Base-by-base conservation (phyloP, 1,140 invertebrate species). In the Trypoxylus dichotomus region DNA sequence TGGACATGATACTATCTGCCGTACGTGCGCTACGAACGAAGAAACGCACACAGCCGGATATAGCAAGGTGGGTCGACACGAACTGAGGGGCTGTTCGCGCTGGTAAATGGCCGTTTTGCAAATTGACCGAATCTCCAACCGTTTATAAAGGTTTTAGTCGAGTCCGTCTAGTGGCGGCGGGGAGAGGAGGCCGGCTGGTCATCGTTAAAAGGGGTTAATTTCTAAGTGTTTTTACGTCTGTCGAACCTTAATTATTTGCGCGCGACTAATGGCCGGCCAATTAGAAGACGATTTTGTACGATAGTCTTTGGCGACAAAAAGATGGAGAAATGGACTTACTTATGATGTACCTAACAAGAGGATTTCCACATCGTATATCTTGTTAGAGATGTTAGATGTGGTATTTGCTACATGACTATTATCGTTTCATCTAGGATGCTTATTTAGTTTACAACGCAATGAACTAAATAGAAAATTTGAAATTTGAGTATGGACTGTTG, bases 181-280 rank as follows among this genome's bases (percentile, higher is more conserved):
- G 32, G 2, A 7, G 32, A 7, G 10, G 47, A 13, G 47, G 47
- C 19, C 2, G 13, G 47, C 7, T 6, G 47, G 32, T 37, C 47
- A 54, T 54, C 47, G 47, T 54, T 54, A 19, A 54, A 54, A 54
- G 47, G 47, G 47, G 47, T 54, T 54, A 54, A 54, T 54, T 54
- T 54, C 47, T 54, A 54, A 54, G 47, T 54, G 47, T 54, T 54
- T 54, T 54, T 54, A 54, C 47, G 47, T 54, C 47, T 54, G 47
- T 54, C 47, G 47, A 54, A 54, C 47, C 47, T 54, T 54, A 54
- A 54, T 54, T 54, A 54, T 54, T 54, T n/a, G 47, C 47, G 15
- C 47, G 47, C 47, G 19, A 54, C 47, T 54, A 54, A 54, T 54
- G 47, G 47, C 47, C 47, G 47, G 47, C 47, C 47, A 54, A 54